Conservation (phyloP, 2,113 vertebrate species). For the Centropristis striata region DNA sequence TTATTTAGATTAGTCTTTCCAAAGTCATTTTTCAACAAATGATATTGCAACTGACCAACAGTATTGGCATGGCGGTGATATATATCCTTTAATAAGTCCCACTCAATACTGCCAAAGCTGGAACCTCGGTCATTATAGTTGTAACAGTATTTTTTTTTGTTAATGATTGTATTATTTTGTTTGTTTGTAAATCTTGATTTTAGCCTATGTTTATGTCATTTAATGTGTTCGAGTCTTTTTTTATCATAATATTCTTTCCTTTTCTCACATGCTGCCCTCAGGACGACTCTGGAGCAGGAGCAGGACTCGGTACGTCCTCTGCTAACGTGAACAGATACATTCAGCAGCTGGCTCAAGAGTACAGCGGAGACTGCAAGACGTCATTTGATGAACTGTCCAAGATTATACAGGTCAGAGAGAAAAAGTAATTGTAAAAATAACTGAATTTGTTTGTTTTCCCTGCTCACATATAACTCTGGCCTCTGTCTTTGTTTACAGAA, state of each 20-base stretch:
- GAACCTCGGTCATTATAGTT: background rate
- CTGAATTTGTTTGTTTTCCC: background rate
- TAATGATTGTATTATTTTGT: background rate
- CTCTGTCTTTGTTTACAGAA: slow-evolving; percentile 85
- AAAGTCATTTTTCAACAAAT: background rate
- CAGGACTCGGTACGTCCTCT: slow-evolving; percentile 93
- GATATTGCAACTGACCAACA: background rate
- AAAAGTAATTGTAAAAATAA: background rate
- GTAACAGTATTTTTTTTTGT: background rate
- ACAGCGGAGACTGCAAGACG: slow-evolving; percentile 98
- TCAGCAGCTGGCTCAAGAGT: slow-evolving; percentile 97
- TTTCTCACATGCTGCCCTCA: slow-evolving; percentile 62
- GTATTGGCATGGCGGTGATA: background rate
- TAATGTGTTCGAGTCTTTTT: background rate
- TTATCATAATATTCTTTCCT: background rate
- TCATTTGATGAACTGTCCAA: slow-evolving; percentile 99
- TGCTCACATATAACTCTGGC: background rate
- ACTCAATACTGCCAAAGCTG: slow-evolving; percentile 1
- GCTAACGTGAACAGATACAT: slow-evolving; percentile 99
- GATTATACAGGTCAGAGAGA: slow-evolving; percentile 93
- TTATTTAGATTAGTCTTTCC: background rate
- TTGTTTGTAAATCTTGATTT: background rate
- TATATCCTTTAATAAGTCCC: background rate
- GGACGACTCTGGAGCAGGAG: slow-evolving; percentile 93
- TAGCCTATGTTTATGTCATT: background rate